A percentile compares a stretch with the other conserved stretches of the same genome.
Evolutionary conservation across 2,113 vertebrate genomes (phyloP).

Genomic region (Ictalurus punctatus): DNA sequence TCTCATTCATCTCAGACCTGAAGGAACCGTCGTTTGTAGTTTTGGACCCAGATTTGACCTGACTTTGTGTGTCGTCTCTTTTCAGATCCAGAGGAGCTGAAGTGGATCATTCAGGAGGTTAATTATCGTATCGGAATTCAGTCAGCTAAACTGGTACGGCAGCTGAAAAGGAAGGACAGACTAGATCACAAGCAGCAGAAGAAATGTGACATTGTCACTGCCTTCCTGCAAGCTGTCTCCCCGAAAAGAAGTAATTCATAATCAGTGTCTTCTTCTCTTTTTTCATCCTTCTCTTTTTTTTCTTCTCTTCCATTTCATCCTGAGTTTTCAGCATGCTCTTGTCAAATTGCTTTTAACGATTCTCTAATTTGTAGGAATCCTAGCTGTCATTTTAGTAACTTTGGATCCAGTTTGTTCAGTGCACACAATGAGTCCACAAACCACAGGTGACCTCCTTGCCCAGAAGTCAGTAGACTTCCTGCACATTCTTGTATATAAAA

Average conservation of each 20-base stretch:
- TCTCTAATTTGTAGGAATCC: too few species aligned
- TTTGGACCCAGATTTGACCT: neutral
- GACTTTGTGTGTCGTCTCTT: neutral
- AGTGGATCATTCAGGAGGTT: constrained; percentile 81
- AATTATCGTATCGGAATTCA: constrained; percentile 83
- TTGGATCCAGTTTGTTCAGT: neutral
- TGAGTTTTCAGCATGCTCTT: neutral
- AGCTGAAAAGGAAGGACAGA: constrained; percentile 88
- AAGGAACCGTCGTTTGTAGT: neutral
- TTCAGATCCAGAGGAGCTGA: constrained; percentile 80
- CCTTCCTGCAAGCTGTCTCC: constrained; percentile 91
- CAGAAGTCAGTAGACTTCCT: neutral
- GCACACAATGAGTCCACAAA: neutral
- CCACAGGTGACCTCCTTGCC: neutral
- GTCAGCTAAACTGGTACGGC: constrained; percentile 88
- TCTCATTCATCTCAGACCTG: neutral
- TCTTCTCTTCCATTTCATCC: neutral
- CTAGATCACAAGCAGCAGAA: constrained; percentile 85
- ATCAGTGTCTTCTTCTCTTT: neutral
- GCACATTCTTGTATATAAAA: neutral
- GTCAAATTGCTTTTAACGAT: neutral
- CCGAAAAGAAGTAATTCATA: constrained; percentile 86
- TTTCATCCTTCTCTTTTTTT: neutral
- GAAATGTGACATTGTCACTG: constrained; percentile 91
- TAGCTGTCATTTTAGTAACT: neutral